Base-by-base conservation (phyloP, 2,888 invertebrate species). In the Periphyllus acericola region DNA sequence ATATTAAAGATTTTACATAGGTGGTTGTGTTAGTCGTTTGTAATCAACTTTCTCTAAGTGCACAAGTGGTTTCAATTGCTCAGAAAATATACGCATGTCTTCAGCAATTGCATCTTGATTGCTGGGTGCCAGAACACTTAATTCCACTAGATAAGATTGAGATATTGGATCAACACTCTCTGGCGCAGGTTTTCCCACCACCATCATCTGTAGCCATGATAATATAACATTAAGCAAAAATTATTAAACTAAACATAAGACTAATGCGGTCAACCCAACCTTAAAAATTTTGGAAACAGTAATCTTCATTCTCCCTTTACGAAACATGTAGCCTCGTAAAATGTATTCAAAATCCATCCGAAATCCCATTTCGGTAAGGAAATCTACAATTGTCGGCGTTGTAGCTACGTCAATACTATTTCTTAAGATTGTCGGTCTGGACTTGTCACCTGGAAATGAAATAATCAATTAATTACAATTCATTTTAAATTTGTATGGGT, bases 281-380 rank as follows among this genome's bases (percentile, higher is more conserved):
- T 97, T 97, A 91, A 96, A 97, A 89, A 98, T 95, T 92, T 98
- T 98, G 0, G 98, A 96, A 0, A 99, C 98, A 0, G 97, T 98
- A 34, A 98, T 96, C 92, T 99, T 99, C 97, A 99, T 98, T 89
- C 98, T 94, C 0, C 98, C 99, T 92, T 99, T 99, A 89, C 98
- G 94, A 91, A 98, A 98, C 95, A 98, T 96, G 91, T 96, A 98
- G 91, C 96, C 99, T 92, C 97, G 95, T 0, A 96, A 95, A 90
- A 97, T 96, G 91, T 97, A 98, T 92, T 99, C 98, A 93, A 97
- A 98, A 91, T 99, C 98, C 89, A 98, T 93, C 89, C 96, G 93
- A 90, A 96, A 97, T 0, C 98, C 98, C 90, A 98, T 93, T 92
- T 98, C 98, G 89, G 95, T 96, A 0, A 99, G 94, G 91, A 98